Evolutionary conservation across 2,113 vertebrate species (phyloP).

Genomic region (Mormyrus iriodes): DNA sequence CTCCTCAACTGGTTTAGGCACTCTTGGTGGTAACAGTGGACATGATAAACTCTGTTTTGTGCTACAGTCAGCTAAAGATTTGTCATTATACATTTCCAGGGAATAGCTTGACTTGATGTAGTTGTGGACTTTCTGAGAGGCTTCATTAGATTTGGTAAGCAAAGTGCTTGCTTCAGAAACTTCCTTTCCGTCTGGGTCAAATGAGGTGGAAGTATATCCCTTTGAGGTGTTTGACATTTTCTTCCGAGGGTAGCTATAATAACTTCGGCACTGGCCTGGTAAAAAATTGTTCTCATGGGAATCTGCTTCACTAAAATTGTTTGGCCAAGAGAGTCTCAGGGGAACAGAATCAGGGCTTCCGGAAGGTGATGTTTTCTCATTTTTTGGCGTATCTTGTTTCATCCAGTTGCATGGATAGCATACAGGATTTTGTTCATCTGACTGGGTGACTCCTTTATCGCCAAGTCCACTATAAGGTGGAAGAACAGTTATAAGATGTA

Average conservation of each 20-base stretch:
- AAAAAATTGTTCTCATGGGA: constrained; percentile 68
- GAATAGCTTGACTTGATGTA: constrained; percentile 88
- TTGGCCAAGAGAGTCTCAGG: constrained; percentile 87
- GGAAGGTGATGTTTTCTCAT: constrained; percentile 51
- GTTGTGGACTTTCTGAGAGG: constrained; percentile 44
- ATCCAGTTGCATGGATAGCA: constrained; percentile 79
- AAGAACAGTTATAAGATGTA: background rate
- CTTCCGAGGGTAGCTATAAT: constrained; percentile 91
- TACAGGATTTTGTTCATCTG: constrained; percentile 61
- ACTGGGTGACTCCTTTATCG: constrained; percentile 62
- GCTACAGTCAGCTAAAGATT: constrained; percentile 54
- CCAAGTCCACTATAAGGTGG: constrained; percentile 55
- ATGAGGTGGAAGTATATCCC: constrained; percentile 74
- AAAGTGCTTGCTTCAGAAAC: constrained; percentile 30
- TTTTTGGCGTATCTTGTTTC: constrained; percentile 59
- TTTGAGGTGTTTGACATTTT: constrained; percentile 77
- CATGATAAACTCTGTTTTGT: constrained; percentile 84
- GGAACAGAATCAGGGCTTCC: constrained; percentile 64
- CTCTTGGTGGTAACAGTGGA: constrained; percentile 84
- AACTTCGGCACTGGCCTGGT: constrained; percentile 74
- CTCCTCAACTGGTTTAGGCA: constrained; percentile 64
- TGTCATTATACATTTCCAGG: constrained; percentile 74
- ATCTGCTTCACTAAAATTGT: constrained; percentile 73
- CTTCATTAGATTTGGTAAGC: constrained; percentile 46
- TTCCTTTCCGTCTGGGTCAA: constrained; percentile 66